Evolutionary conservation across 1,140 invertebrate species (phyloP).

Genomic region (Cotesia vestalis): DNA sequence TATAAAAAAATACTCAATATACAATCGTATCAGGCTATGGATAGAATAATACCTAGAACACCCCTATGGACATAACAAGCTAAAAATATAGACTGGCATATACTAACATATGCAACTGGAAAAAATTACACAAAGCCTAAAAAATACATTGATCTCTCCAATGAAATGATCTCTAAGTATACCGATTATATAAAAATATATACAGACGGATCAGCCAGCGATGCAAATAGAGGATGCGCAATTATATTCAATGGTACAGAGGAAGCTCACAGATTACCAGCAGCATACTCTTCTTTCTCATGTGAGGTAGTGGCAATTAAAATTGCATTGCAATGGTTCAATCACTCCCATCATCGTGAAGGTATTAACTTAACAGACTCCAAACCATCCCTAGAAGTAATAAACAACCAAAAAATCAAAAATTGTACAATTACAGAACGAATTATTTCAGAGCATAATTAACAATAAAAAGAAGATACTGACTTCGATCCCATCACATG

Average conservation of each 20-base stretch:
- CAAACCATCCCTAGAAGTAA: constrained; percentile 12
- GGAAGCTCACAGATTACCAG: not conserved
- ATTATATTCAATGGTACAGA: not conserved
- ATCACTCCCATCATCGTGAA: not conserved
- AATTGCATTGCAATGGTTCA: not conserved
- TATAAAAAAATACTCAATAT: too few species aligned
- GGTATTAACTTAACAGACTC: constrained; percentile 12
- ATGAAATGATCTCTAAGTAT: not conserved
- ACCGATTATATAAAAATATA: not conserved
- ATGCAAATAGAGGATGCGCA: constrained; percentile 10
- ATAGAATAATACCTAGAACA: too few species aligned
- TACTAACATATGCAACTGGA: too few species aligned
- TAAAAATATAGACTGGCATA: not conserved
- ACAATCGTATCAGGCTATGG: too few species aligned
- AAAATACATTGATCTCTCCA: not conserved
- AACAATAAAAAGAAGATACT: not conserved
- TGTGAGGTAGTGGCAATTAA: constrained; percentile 7
- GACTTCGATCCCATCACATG: not conserved
- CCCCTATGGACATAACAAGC: too few species aligned
- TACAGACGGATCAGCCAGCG: not conserved
- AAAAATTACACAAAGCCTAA: too few species aligned
- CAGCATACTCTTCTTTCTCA: constrained; percentile 12
- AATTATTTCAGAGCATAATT: not conserved
- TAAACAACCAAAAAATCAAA: not conserved
- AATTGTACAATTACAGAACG: not conserved